Evolutionary conservation across 2,888 invertebrate species (phyloP).

Genomic region (Machimus atricapillus): DNA sequence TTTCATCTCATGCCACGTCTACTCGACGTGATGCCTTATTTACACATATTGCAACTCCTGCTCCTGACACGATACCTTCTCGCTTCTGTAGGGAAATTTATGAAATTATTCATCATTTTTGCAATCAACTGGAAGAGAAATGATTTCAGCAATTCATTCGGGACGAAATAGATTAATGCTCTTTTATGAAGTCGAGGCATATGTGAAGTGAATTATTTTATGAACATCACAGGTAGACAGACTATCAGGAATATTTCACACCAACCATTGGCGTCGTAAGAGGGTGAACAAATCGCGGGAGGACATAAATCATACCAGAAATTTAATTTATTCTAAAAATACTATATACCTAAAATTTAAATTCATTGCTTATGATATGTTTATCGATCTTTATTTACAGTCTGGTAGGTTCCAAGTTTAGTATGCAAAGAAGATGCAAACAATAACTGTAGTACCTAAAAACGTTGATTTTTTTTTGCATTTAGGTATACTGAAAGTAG

Average conservation of each 20-base stretch:
- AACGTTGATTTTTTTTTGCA: too few species aligned
- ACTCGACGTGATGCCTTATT: background rate
- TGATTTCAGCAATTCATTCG: background rate
- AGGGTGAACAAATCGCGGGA: background rate
- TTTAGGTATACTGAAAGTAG: too few species aligned
- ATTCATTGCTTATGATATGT: background rate
- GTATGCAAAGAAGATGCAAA: too few species aligned
- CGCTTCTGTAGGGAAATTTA: background rate
- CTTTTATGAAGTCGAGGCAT: background rate
- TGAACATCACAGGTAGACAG: background rate
- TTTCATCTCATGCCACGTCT: background rate
- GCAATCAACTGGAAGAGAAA: background rate
- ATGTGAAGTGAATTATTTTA: background rate
- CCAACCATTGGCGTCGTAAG: background rate
- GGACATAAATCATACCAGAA: background rate
- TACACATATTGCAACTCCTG: background rate
- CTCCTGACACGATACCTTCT: background rate
- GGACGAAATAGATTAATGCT: background rate
- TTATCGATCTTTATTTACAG: background rate
- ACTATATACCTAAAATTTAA: background rate
- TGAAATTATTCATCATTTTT: background rate
- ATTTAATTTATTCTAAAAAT: background rate
- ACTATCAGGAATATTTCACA: background rate
- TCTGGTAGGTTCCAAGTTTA: too few species aligned
- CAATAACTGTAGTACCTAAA: too few species aligned